Percentiles rank a stretch among this genome's conserved stretches.
Conservation (phyloP, 1,140 invertebrate genomes). For the Rhyacophila brunnea region DNA sequence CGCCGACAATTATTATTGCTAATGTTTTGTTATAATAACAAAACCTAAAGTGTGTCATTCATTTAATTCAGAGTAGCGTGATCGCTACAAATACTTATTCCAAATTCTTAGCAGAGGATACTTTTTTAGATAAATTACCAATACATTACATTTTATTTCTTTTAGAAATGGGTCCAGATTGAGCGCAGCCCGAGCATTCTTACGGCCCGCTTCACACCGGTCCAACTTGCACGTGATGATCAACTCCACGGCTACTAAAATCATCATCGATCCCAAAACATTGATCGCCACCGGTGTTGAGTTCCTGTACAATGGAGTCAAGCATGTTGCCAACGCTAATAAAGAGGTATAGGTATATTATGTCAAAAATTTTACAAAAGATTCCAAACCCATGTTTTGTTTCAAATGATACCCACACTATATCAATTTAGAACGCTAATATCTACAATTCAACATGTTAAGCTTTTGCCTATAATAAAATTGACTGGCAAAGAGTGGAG, state of each 20-base stretch:
- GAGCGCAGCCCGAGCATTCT: constrained; percentile 77
- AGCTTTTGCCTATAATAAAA: no score
- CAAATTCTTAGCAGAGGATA: no score
- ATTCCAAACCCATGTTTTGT: background rate
- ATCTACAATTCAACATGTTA: no score
- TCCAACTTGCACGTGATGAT: constrained; percentile 75
- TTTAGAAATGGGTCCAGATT: constrained; percentile 78
- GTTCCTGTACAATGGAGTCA: constrained; percentile 63
- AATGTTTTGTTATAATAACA: no score
- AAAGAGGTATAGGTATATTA: constrained; percentile 78
- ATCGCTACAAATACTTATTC: no score
- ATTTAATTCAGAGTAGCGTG: no score
- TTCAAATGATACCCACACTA: background rate
- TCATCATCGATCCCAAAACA: constrained; percentile 50
- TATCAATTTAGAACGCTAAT: background rate
- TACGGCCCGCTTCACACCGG: constrained; percentile 73
- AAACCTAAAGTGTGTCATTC: no score
- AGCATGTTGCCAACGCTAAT: constrained; percentile 69
- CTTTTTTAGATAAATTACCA: no score
- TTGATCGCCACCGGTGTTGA: constrained; percentile 57
- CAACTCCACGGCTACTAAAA: constrained; percentile 69
- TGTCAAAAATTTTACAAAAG: background rate
- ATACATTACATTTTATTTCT: no score
- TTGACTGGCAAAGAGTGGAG: no score
- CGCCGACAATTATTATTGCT: no score